A percentile compares a stretch with the other conserved stretches of the same genome.
Conservation (phyloP, 2,888 invertebrate species). For the Crossocerus cetratus region DNA sequence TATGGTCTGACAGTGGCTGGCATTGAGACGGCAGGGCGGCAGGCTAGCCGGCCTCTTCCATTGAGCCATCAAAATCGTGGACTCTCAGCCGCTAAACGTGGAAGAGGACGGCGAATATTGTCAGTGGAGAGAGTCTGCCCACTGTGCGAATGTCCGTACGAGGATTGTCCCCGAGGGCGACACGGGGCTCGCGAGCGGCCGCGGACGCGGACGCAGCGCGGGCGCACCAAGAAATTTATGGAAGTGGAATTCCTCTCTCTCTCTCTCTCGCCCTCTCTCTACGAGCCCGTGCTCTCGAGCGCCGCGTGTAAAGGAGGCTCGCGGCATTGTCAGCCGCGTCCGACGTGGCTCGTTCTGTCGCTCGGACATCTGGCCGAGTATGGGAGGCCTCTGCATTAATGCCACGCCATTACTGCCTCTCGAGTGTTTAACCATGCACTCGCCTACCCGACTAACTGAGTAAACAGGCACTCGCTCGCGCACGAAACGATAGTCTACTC, state of each 20-base stretch:
- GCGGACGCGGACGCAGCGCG: slow-evolving; percentile 33
- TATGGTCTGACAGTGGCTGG: background rate
- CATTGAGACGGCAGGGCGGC: background rate
- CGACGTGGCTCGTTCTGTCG: slow-evolving; percentile 38
- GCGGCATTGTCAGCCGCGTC: slow-evolving; percentile 36
- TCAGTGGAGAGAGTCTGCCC: no score
- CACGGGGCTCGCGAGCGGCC: slow-evolving; percentile 9
- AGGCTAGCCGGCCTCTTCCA: background rate
- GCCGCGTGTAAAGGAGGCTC: slow-evolving; percentile 15
- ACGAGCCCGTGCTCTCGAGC: slow-evolving; percentile 34
- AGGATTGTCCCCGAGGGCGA: slow-evolving; percentile 37
- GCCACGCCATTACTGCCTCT: slow-evolving; percentile 49
- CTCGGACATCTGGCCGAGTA: slow-evolving; percentile 48
- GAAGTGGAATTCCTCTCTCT: slow-evolving; percentile 52
- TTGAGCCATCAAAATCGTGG: background rate
- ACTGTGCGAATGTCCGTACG: slow-evolving; percentile 5
- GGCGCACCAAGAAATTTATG: slow-evolving; percentile 55
- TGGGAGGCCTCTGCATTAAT: slow-evolving; percentile 54
- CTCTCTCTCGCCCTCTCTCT: no score
- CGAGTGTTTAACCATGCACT: slow-evolving; percentile 61
- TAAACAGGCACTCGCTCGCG: slow-evolving; percentile 63
- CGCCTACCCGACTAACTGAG: slow-evolving; percentile 55
- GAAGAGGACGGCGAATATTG: no score
- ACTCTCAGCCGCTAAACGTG: no score
- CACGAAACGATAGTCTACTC: slow-evolving; percentile 65